phyloP scores from a whole-genome alignment of 2,888 invertebrate species.

The Hymenopus coronatus region DNA sequence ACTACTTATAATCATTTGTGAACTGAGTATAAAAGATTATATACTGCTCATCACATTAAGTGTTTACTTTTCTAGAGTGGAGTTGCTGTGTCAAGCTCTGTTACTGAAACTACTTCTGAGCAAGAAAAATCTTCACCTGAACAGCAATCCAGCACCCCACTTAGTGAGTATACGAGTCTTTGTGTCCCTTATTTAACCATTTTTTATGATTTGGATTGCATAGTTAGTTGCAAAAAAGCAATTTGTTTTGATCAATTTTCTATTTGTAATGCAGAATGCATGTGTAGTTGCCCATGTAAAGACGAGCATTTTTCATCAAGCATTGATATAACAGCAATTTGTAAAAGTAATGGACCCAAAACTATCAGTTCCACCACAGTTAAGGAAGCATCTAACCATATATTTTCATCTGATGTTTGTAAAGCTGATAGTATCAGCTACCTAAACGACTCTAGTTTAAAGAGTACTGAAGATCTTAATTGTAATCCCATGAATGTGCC shows the following conservation, averaged over 20 bases:
- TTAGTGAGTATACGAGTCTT: neutral
- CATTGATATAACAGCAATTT: neutral
- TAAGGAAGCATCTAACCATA: neutral
- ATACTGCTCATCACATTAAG: neutral
- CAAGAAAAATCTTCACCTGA: neutral
- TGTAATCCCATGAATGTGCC: no score
- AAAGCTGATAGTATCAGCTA: neutral
- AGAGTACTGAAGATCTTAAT: no score
- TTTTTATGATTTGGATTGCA: neutral
- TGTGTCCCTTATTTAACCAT: neutral
- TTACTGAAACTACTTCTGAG: neutral
- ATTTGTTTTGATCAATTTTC: neutral
- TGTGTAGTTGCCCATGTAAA: neutral
- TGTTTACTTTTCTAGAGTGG: neutral
- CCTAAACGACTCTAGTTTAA: no score
- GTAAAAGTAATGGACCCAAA: neutral
- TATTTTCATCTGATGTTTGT: neutral
- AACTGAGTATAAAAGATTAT: no score
- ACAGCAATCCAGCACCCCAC: neutral
- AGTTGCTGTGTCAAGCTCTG: neutral
- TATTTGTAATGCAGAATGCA: neutral
- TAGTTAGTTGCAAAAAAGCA: neutral
- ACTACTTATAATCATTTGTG: no score
- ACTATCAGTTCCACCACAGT: neutral
- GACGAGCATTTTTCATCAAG: neutral